Percentiles rank a stretch among this genome's conserved stretches.
Evolutionary conservation across 1,140 invertebrate genomes (phyloP).

Genomic region (Saccostrea cuccullata): DNA sequence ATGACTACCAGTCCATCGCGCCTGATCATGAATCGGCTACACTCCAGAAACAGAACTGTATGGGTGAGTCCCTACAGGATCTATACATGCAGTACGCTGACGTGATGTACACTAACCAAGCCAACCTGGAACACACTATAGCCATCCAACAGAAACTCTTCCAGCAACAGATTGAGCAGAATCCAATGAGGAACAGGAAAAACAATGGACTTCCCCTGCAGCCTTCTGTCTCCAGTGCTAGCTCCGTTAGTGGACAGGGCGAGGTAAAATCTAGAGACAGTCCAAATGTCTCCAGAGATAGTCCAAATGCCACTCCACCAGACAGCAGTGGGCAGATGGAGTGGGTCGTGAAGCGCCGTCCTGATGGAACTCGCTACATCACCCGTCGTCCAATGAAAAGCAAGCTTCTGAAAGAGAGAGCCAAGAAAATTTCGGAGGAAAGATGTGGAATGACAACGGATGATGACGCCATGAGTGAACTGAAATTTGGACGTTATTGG

Average conservation of each 20-base stretch:
- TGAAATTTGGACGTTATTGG: slow-evolving; percentile 90
- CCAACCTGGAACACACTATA: slow-evolving; percentile 87
- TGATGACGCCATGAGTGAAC: slow-evolving; percentile 89
- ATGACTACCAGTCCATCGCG: slow-evolving; percentile 61
- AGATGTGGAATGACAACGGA: slow-evolving; percentile 88
- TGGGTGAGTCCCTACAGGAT: slow-evolving; percentile 74
- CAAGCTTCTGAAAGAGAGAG: slow-evolving; percentile 85
- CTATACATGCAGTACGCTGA: slow-evolving; percentile 77
- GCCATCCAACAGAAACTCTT: slow-evolving; percentile 86
- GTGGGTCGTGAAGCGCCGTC: slow-evolving; percentile 89
- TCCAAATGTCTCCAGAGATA: slow-evolving; percentile 42
- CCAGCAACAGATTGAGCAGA: slow-evolving; percentile 79
- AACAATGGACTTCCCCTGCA: slow-evolving; percentile 60
- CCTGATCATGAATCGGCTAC: slow-evolving; percentile 38
- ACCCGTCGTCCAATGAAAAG: slow-evolving; percentile 86
- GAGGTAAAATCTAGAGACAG: slow-evolving; percentile 34
- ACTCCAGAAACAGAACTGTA: slow-evolving; percentile 59
- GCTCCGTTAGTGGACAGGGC: background rate
- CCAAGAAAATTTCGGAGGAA: slow-evolving; percentile 85
- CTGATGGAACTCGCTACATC: slow-evolving; percentile 89
- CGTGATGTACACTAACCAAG: slow-evolving; percentile 86
- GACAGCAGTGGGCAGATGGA: slow-evolving; percentile 81
- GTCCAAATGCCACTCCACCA: slow-evolving; percentile 62
- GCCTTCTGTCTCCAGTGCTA: slow-evolving; percentile 49
- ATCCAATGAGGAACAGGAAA: slow-evolving; percentile 54